Base-by-base conservation (phyloP, 2,113 vertebrate genomes). In the Etheostoma spectabile region DNA sequence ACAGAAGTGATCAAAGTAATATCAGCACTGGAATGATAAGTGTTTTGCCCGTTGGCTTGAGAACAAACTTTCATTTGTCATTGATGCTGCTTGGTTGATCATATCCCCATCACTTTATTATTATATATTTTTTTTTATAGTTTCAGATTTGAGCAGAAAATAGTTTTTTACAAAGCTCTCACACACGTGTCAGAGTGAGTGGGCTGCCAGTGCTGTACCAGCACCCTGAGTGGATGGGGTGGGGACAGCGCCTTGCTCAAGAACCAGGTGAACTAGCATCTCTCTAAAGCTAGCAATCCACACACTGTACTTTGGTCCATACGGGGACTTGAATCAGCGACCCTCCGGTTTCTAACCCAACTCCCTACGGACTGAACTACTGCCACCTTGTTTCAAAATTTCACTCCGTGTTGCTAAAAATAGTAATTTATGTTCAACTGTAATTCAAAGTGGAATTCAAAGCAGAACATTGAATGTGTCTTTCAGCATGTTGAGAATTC, bases 11-110 rank as follows among this genome's bases (percentile, higher is more conserved):
- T 38, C 56, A 1, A 68, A n/a, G 27, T 42, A 42, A 64, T 52
- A 67, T 46, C n/a, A n/a, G n/a, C n/a, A 22, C 8, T 52, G 45
- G 53, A 49, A 80, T 53, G 16, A 55, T 69, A 15, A 55, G 18
- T 16, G 6, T 55, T 42, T 55, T 56, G 14, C 3, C 52, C 3
- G 0, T 63, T 38, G 5, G 10, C 59, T 24, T 51, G 45, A 67
- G 8, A 67, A 2, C 18, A n/a, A 3, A 30, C 8, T 13, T 30
- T 51, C 4, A 24, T 27, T 48, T 56, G 55, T 64, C 7, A 1
- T 11, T 15, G 13, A 27, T 18, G 45, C 4, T 65, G 22, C 14
- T 27, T 46, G 42, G 14, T 5, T 27, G 61, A 35, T 21, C 15
- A 6, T 56, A 27, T 2, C 6, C 16, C 14, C 13, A 30, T 30